A percentile compares a stretch with the other conserved stretches of the same genome.
Conservation (phyloP, 1,140 invertebrate genomes). For the Calosoma granatense region DNA sequence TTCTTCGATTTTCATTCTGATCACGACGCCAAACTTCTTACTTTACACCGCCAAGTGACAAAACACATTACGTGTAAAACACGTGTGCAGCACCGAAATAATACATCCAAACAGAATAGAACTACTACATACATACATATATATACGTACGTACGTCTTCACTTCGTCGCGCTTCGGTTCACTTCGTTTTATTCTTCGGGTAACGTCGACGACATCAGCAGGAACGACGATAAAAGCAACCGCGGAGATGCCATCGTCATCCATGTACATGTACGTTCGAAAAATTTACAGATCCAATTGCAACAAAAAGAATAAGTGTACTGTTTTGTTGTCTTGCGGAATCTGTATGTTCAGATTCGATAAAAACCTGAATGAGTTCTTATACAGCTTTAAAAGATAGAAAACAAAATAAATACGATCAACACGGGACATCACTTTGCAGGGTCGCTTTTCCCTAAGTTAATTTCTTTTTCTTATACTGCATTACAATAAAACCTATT, state of each 20-base stretch:
- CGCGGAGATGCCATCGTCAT: background rate
- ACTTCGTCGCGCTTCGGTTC: background rate
- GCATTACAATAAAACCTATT: too few species aligned
- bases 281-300: background rate
- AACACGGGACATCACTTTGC: too few species aligned
- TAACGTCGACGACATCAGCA: background rate
- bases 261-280: background rate
- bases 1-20: constrained; percentile 3
- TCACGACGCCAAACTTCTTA: constrained; percentile 3
- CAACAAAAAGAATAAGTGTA: too few species aligned
- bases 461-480: too few species aligned
- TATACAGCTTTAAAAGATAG: too few species aligned
- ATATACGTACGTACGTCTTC: constrained; percentile 3
- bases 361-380: too few species aligned
- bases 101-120: constrained; percentile 5
- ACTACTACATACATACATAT: background rate
- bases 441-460: too few species aligned
- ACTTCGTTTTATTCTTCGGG: background rate
- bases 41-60: constrained; percentile 6
- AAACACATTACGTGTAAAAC: constrained; percentile 9
- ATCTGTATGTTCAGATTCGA: too few species aligned
- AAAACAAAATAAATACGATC: too few species aligned
- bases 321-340: too few species aligned
- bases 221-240: background rate
- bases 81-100: background rate